phyloP scores from a whole-genome alignment of 2,113 vertebrate genomes.

The Eudyptes chrysolophus region DNA sequence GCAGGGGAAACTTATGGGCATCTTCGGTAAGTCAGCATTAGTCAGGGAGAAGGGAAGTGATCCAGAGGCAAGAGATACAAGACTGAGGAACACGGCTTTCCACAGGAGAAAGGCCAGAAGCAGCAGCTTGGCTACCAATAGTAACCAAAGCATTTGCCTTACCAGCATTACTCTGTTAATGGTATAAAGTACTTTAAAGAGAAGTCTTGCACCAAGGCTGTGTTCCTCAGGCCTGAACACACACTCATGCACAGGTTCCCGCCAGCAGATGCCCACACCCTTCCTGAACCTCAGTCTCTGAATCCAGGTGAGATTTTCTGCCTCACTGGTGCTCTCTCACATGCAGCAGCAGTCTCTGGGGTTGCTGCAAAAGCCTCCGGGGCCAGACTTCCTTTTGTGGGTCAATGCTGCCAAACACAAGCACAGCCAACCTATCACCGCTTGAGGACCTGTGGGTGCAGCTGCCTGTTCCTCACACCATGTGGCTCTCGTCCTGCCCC shows the following conservation, averaged over 20 bases:
- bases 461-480: not conserved
- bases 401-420: not conserved
- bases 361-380: not conserved
- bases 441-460: not conserved
- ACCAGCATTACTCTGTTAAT: not conserved
- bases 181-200: not conserved
- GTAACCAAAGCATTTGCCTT: not conserved
- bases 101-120: not conserved
- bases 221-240: not conserved
- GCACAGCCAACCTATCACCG: not conserved
- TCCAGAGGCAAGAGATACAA: not conserved
- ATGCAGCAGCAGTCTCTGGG: not conserved
- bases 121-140: not conserved
- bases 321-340: not conserved
- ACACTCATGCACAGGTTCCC: not conserved
- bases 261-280: not conserved
- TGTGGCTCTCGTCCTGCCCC: not conserved
- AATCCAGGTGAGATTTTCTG: not conserved
- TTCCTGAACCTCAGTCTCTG: not conserved
- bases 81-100: rapidly evolving
- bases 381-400: not conserved
- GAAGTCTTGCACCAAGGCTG: not conserved
- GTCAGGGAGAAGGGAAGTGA: not conserved
- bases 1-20: not conserved
- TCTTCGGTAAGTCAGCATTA: not conserved